phyloP scores from a whole-genome alignment of 2,113 vertebrate species.

The Cisticola juncidis region DNA sequence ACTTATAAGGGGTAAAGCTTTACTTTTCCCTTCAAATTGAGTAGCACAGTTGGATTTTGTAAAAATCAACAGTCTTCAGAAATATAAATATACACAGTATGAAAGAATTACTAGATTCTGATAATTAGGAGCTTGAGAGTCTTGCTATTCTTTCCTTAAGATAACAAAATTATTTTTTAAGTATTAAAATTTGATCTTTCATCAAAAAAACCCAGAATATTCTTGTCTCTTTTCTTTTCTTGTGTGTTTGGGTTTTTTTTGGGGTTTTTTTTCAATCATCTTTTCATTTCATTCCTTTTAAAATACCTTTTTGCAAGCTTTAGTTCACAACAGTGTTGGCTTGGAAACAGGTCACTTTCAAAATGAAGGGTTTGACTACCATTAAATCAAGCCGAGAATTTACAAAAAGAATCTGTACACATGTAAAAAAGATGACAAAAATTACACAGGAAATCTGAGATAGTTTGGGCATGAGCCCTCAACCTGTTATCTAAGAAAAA shows the following conservation, averaged over 20 bases:
- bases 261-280: background rate
- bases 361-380: background rate
- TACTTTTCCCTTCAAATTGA: background rate
- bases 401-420: background rate
- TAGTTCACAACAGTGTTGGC: background rate
- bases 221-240: background rate
- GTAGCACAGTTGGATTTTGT: background rate
- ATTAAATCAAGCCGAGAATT: background rate
- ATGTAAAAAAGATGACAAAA: background rate
- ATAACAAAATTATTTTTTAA: background rate
- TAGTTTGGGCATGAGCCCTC: background rate
- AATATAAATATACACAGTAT: background rate
- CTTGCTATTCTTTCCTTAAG: background rate
- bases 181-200: background rate
- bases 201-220: rapidly evolving
- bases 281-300: background rate
- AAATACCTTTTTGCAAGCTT: background rate
- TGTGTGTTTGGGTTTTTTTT: background rate
- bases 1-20: background rate
- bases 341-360: background rate
- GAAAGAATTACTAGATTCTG: background rate
- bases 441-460: background rate
- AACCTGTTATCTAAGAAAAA: background rate
- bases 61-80: background rate
- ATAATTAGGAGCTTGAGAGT: background rate